Percentiles rank a stretch among this genome's conserved stretches.
These are phyloP conservation scores for Mastomys natalensis DNA, from an alignment of 2,113 vertebrate genomes.

Conservation along the genomic window DNA sequence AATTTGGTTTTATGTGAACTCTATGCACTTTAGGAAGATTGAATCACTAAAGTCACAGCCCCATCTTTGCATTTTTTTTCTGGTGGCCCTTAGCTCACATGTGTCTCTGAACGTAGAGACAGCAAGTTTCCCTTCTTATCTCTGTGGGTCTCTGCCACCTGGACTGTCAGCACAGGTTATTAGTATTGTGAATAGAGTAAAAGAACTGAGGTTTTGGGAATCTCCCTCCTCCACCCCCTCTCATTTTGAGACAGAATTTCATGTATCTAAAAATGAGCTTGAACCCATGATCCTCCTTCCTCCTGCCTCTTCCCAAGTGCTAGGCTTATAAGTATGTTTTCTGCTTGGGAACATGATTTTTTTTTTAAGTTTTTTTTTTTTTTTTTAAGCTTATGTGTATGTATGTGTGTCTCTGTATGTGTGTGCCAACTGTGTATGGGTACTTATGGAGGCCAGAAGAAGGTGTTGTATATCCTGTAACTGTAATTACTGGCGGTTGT, in stretches of 20 bases:
- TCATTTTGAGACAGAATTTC: not conserved
- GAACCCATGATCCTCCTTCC: not conserved
- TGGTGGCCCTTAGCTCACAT: not conserved
- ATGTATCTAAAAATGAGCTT: not conserved
- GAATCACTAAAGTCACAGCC: not conserved
- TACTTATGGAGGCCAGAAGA: not conserved
- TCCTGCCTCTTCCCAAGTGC: not conserved
- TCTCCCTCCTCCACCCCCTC: not conserved
- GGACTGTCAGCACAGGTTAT: not conserved
- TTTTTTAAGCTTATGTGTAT: not conserved
- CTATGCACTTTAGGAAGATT: not conserved
- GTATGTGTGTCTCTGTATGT: not conserved
- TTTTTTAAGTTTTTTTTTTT: not conserved
- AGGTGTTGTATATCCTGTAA: not conserved
- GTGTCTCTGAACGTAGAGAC: not conserved
- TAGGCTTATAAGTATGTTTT: too few relatives aligned
- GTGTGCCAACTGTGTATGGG: not conserved
- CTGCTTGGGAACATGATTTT: not conserved
- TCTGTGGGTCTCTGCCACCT: not conserved
- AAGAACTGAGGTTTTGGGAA: not conserved
- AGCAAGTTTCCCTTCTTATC: not conserved
- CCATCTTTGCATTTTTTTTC: not conserved
- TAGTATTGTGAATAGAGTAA: not conserved
- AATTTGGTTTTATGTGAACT: not conserved
- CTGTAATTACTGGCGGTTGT: not conserved